These are phyloP conservation scores for Sakesphorus luctuosus DNA, from an alignment of 2,113 vertebrate genomes.

Conservation along the genomic window DNA sequence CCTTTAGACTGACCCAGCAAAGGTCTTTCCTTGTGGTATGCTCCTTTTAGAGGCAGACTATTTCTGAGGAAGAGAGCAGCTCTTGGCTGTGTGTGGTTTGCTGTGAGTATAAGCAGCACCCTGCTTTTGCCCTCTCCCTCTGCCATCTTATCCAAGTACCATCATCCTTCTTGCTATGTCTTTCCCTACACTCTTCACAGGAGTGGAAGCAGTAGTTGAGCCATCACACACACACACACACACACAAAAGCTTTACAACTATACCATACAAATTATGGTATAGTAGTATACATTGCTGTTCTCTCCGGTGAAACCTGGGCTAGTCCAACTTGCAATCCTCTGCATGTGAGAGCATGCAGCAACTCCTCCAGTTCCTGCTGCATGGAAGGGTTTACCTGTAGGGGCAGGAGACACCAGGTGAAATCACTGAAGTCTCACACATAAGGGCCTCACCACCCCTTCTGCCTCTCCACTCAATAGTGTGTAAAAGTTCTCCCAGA, in stretches of 20 bases:
- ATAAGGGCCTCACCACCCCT: background rate
- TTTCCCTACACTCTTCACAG: background rate
- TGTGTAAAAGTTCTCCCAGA: background rate
- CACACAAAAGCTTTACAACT: background rate
- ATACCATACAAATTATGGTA: rapidly evolving
- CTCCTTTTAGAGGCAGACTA: background rate
- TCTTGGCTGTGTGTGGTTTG: background rate
- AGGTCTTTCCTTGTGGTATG: background rate
- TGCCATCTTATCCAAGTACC: background rate
- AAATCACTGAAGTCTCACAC: rapidly evolving
- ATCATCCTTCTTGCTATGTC: background rate
- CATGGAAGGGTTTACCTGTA: background rate
- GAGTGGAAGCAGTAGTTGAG: background rate
- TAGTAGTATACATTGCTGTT: background rate
- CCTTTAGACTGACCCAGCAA: background rate
- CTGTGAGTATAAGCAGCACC: background rate
- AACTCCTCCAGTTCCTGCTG: rapidly evolving
- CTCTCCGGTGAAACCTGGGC: background rate
- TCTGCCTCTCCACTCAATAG: rapidly evolving
- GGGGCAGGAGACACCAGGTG: background rate
- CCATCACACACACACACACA: background rate
- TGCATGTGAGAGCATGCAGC: rapidly evolving
- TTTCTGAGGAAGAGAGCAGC: background rate
- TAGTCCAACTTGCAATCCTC: background rate
- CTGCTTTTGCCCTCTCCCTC: background rate